Conservation (phyloP, 2,888 invertebrate species). For the Lasioglossum malachurum region DNA sequence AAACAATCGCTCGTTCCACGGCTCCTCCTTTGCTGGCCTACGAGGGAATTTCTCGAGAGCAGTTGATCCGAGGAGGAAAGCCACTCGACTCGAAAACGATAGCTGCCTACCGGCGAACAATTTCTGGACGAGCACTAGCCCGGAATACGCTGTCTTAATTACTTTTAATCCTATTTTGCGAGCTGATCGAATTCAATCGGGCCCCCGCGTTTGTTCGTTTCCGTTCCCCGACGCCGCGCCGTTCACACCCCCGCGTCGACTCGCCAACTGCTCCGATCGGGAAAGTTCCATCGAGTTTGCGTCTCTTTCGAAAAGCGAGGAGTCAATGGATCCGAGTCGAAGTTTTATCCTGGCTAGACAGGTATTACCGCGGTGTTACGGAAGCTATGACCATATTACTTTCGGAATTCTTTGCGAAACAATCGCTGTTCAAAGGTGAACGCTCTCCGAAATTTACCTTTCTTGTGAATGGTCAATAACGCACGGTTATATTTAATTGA, state of each 20-base stretch:
- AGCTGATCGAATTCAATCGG: conserved; percentile 37
- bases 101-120: conserved; percentile 19
- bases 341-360: not conserved
- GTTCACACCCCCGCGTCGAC: not conserved
- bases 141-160: conserved; percentile 50
- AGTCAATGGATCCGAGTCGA: not conserved
- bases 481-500: no score
- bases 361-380: not conserved
- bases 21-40: conserved; percentile 38
- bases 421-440: not conserved
- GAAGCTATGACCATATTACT: not conserved
- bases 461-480: no score
- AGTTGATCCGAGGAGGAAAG: conserved; percentile 19
- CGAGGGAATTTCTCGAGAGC: conserved; percentile 42
- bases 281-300: conserved; percentile 11
- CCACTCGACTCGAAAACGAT: conserved; percentile 55
- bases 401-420: not conserved
- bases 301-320: conserved; percentile 5
- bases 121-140: conserved; percentile 6
- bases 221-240: not conserved
- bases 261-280: not conserved
- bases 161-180: conserved; percentile 63
- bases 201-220: conserved; percentile 6
- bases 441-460: no score
- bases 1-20: conserved; percentile 76